phyloP scores from a whole-genome alignment of 2,113 vertebrate species.

The Istiophorus platypterus region DNA sequence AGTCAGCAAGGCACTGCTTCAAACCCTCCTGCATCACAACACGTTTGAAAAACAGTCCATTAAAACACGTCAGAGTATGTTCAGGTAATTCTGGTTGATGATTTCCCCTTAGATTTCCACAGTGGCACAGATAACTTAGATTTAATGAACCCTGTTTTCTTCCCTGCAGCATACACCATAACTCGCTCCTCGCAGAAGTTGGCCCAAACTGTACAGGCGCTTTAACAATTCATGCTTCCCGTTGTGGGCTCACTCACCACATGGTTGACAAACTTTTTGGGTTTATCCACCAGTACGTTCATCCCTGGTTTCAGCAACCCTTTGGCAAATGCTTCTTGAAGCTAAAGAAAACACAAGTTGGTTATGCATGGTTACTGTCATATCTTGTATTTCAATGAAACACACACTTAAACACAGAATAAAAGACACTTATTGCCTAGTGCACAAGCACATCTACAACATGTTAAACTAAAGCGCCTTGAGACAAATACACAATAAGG shows the following conservation, averaged over 20 bases:
- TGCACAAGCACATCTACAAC: background rate
- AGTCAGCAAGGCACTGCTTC: constrained; percentile 88
- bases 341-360: constrained; percentile 76
- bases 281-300: constrained; percentile 88
- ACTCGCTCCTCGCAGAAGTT: background rate
- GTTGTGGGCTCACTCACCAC: constrained; percentile 83
- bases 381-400: background rate
- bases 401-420: no score
- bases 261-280: constrained; percentile 86
- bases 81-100: no score
- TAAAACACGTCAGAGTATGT: background rate
- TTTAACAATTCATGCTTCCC: background rate
- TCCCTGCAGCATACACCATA: background rate
- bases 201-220: fast-evolving
- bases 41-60: background rate
- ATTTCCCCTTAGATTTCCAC: background rate
- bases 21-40: constrained; percentile 86
- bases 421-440: background rate
- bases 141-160: background rate
- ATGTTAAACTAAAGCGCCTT: no score
- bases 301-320: constrained; percentile 93
- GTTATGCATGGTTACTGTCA: background rate
- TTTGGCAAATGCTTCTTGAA: constrained; percentile 91
- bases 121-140: background rate
- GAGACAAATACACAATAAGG: no score